Evolutionary conservation across 2,888 invertebrate genomes (phyloP), one percentile per base, ranked within the genome.

Genomic region (Punctoribates punctum): DNA sequence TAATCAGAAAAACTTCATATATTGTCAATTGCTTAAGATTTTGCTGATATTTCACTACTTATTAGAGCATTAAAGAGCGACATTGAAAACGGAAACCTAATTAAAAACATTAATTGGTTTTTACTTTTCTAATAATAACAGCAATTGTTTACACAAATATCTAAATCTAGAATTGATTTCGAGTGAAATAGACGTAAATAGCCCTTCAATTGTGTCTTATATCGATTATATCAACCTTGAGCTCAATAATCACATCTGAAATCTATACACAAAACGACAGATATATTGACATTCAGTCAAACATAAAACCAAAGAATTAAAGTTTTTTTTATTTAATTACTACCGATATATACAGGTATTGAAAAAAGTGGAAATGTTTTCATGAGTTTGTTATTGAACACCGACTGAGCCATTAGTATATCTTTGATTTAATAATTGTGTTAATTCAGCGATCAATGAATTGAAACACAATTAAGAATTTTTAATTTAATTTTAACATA

Each of bases 21-120:
- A 23, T 57, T 65, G 34, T 65, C 29, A 65, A 65, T 65, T 65
- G 65, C 65, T 34, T 65, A 65, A 65, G 65, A 34, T n/a, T 65
- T 65, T 17, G 13, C 1, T 34, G 51, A 51, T n/a, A 17, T n/a
- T 51, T 34, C 5, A 6, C 25, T 6, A 34, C 8, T 65, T 34
- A 65, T 34, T 65, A 65, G 65, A 65, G 65, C 65, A 34, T 34
- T 34, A 34, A 60, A 60, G n/a, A 65, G 13, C 17, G 17, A 60
- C 17, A 34, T 34, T 65, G 29, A 57, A 57, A 57, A 11, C 23
- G 57, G 25, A 57, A 25, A 25, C 20, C 20, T 4, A 54, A 54
- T 8, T 20, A 20, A n/a, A 6, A n/a, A n/a, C 1, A 20, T 54
- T 54, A 54, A 54, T 27, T 60, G 4, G n/a, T 20, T 23, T 8